A percentile compares a stretch with the other conserved stretches of the same genome.
Conservation (phyloP, 2,888 invertebrate species). For the Spilarctia lutea region DNA sequence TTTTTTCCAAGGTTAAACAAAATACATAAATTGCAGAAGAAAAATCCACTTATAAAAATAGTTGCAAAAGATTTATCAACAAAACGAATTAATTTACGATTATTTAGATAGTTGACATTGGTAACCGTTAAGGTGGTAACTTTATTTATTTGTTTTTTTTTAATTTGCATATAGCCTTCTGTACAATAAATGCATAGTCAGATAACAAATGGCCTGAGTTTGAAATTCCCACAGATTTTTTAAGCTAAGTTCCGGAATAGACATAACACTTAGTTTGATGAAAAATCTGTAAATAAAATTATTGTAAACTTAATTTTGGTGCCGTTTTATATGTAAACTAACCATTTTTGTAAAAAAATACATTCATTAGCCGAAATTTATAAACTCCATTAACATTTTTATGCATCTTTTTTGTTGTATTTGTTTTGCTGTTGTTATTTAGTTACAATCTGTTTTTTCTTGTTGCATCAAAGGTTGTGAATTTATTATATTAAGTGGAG, state of each 20-base stretch:
- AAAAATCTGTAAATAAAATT: not conserved
- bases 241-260: not conserved
- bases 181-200: not conserved
- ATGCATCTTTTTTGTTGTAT: not conserved
- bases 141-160: not conserved
- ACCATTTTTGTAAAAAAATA: not conserved
- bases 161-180: constrained; percentile 11
- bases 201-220: not conserved
- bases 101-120: constrained; percentile 2
- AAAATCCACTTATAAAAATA: not conserved
- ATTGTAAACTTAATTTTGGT: not conserved
- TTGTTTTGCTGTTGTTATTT: not conserved
- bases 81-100: not conserved
- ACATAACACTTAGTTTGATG: not conserved
- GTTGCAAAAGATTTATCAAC: not conserved
- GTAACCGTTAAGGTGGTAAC: not conserved
- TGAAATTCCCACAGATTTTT: constrained; percentile 1
- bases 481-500: not conserved
- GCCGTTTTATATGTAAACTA: not conserved
- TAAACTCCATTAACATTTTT: not conserved
- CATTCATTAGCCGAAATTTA: not conserved
- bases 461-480: not conserved
- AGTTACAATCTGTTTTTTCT: not conserved
- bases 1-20: not conserved
- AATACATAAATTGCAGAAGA: not conserved